Evolutionary conservation across 2,797 vertebrate genomes (phyloP), one percentile per base, ranked within the genome.

Genomic region (Sphenopsis melanotis): DNA sequence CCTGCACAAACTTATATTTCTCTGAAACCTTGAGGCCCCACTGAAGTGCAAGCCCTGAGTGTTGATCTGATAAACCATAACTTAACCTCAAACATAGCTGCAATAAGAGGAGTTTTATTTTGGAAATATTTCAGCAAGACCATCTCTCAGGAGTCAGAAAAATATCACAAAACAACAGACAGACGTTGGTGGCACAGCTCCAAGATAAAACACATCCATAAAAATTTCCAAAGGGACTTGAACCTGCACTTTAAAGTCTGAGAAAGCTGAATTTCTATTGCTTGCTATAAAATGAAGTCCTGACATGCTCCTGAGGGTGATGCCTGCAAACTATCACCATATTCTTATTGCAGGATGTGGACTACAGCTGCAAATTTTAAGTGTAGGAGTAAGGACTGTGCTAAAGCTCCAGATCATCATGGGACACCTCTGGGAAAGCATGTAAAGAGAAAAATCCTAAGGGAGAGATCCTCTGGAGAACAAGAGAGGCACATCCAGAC

Each of bases 51-150:
- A 85, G 47, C 50, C 50, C 61, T 83, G 69, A 44, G 89, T 92
- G 65, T 11, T 4, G 3, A 92, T 81, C 91, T 94, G 87, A 92
- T 93, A 95, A 96, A 93, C 22, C 36, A 41, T 36, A 91, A 91
- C 44, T 92, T 81, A 78, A 81, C 63, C 65, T 69, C 82, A 92
- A 92, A 89, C 19, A 83, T 11, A 93, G 34, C 29, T 57, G 66
- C 3, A 42, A 68, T 17, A 85, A 56, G 57, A 50, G 32, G 30
- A 78, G 53, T 56, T 89, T 61, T 87, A 52, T n/a, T 94, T 86
- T 83, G 82, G 72, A 95, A 95, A 56, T 83, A 86, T 69, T 91
- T 93, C 79, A 87, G 42, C 42, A 50, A 78, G 76, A 89, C 19
- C 42, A 75, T 72, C 76, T 82, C 90, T 83, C 70, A 72, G 69